A percentile compares a stretch with the other conserved stretches of the same genome.
Conservation (phyloP, 2,888 invertebrate genomes). For the Romanomermis culicivorax region DNA sequence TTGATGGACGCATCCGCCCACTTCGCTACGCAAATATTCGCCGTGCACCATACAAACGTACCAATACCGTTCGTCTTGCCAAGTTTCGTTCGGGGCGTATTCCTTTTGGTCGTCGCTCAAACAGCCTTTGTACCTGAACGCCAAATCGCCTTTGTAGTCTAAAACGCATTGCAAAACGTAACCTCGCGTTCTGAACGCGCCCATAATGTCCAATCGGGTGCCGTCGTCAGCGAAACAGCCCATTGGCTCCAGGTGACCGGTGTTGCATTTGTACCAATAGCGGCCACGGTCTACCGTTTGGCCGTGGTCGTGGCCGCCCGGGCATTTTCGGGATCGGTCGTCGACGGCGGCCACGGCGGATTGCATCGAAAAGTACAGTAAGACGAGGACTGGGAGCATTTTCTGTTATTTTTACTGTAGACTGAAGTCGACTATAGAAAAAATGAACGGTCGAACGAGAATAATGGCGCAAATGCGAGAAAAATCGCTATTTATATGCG, state of each 20-base stretch:
- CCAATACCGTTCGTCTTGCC: conserved; percentile 18
- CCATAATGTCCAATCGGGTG: conserved; percentile 16
- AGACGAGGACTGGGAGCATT: too few species aligned
- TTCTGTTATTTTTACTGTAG: too few species aligned
- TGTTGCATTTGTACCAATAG: conserved; percentile 31
- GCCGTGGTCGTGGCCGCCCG: not conserved
- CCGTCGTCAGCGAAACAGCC: conserved; percentile 17
- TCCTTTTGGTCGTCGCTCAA: conserved; percentile 12
- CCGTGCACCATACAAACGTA: conserved; percentile 18
- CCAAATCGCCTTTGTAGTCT: conserved; percentile 16
- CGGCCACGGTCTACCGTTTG: conserved; percentile 15
- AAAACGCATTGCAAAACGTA: conserved; percentile 14
- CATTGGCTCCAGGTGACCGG: conserved; percentile 18
- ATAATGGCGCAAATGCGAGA: too few species aligned
- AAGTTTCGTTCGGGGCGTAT: not conserved
- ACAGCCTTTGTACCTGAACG: conserved; percentile 19
- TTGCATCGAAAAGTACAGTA: too few species aligned
- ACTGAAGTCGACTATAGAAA: too few species aligned
- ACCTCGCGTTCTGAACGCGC: conserved; percentile 16
- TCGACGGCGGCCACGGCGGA: too few species aligned
- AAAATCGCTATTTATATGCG: too few species aligned
- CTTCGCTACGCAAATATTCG: conserved; percentile 16
- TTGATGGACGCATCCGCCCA: conserved; percentile 20
- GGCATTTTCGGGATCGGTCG: too few species aligned
- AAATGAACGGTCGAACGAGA: too few species aligned